Percentiles rank a stretch among this genome's conserved stretches.
Evolutionary conservation across 2,797 vertebrate species (phyloP).

Genomic region (Merluccius polli): DNA sequence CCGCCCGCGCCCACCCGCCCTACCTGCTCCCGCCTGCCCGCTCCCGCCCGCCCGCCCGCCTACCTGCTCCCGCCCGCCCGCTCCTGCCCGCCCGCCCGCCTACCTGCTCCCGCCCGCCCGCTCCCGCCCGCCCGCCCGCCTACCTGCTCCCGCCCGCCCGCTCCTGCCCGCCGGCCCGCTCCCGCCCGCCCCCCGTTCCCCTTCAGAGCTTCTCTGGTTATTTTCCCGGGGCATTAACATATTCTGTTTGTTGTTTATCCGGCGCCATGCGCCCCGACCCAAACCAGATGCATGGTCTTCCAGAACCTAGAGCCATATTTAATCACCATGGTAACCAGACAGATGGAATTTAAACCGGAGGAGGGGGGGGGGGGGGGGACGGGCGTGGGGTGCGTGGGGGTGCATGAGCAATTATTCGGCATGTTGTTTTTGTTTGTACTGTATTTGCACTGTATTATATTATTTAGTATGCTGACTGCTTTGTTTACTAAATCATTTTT

Average conservation of each 20-base stretch:
- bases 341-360: slow-evolving; percentile 33
- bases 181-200: neutral
- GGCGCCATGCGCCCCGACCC: slow-evolving; percentile 22
- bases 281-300: slow-evolving; percentile 33
- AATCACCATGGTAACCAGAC: slow-evolving; percentile 48
- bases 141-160: neutral
- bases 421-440: slow-evolving; percentile 23
- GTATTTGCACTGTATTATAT: slow-evolving; percentile 6
- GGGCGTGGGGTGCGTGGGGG: no score
- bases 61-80: no score
- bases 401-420: slow-evolving; percentile 41
- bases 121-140: slow-evolving; percentile 12
- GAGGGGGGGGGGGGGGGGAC: slow-evolving; percentile 2
- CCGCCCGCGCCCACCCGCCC: no score
- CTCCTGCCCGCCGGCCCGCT: neutral
- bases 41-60: no score
- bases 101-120: slow-evolving; percentile 1
- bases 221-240: slow-evolving; percentile 23
- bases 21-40: no score
- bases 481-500: slow-evolving; percentile 33
- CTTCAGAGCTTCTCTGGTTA: neutral
- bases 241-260: slow-evolving; percentile 38
- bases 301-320: slow-evolving; percentile 43
- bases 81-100: slow-evolving; percentile 8
- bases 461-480: slow-evolving; percentile 29